Conservation (phyloP, 2,888 invertebrate genomes). For the Dryobotodes eremita region DNA sequence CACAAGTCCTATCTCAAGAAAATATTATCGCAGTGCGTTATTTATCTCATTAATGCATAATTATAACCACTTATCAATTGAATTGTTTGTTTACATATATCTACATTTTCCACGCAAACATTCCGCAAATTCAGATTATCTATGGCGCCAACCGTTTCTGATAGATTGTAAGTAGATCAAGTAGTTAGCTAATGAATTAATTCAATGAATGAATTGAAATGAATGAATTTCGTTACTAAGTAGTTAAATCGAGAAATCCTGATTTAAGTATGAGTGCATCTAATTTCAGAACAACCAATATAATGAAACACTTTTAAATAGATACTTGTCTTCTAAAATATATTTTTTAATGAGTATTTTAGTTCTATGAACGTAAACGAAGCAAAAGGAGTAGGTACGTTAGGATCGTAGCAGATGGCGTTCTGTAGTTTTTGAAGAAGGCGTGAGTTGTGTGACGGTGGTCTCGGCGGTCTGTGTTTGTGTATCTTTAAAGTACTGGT, state of each 20-base stretch:
- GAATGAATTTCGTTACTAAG: too few relatives aligned
- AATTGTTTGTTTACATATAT: conserved; percentile 6
- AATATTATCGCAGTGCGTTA: background rate
- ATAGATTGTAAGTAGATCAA: background rate
- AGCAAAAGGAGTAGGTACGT: too few relatives aligned
- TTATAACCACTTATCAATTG: conserved; percentile 20
- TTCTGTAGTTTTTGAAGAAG: too few relatives aligned
- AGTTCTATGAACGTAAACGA: too few relatives aligned
- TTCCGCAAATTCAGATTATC: conserved; percentile 6
- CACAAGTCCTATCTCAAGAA: conserved; percentile 6
- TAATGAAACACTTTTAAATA: background rate
- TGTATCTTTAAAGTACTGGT: too few relatives aligned
- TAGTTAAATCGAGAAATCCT: background rate
- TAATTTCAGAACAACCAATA: background rate
- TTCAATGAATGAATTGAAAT: too few relatives aligned
- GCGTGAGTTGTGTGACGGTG: too few relatives aligned
- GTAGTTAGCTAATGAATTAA: background rate
- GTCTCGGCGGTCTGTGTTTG: too few relatives aligned
- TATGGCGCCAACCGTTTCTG: background rate
- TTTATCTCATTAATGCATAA: conserved; percentile 5
- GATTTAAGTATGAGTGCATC: background rate
- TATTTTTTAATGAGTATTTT: too few relatives aligned
- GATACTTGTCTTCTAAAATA: too few relatives aligned
- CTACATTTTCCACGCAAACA: conserved; percentile 13
- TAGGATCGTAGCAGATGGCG: too few relatives aligned